Base-by-base conservation (phyloP, 2,113 vertebrate species). In the Pipra filicauda region DNA sequence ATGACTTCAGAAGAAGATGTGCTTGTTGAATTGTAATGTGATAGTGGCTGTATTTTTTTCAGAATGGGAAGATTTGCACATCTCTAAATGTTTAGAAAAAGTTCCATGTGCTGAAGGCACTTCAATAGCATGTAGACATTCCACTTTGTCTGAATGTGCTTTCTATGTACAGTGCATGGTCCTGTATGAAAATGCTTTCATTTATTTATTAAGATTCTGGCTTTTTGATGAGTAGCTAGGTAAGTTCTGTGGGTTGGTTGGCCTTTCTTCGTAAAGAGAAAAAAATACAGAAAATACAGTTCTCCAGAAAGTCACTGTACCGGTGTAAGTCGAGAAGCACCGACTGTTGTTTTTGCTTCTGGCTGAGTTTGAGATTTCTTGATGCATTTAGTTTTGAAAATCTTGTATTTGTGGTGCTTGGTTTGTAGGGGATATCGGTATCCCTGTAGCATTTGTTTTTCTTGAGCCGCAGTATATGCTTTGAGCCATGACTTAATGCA, bases 151-250 rank as follows among this genome's bases (percentile, higher is more conserved):
- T 41, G 23, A 76, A 43, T 30, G 22, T 67, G 15, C 10, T 2
- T 65, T 48, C 6, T 33, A 3, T 31, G 24, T 55, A 8, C 22
- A 24, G 14, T 48, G 6, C 0, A 0, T 20, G 30, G 46, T 28
- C 39, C 27, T 20, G 74, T 52, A 35, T 16, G 35, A 61, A 77
- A 33, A 62, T 31, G 7, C 8, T 74, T 66, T 81, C 4, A 21
- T 39, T 73, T 54, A 28, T 39, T 80, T 78, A 39, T n/a, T 54
- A 52, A 37, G 9, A 11, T 39, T 85, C 18, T 59, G 22, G 20
- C 20, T 72, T 69, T 75, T 69, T n/a, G 14, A 58, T 28, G 41
- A 23, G 43, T 61, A 59, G 20, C 27, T 85, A 46, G 28, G 3
- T 44, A 43, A 3, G 4, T 43, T 69, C n/a, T 58, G 26, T 74